A percentile compares a stretch with the other conserved stretches of the same genome.
Evolutionary conservation across 2,797 vertebrate species (phyloP).

Genomic region (Meriones psammophilus): DNA sequence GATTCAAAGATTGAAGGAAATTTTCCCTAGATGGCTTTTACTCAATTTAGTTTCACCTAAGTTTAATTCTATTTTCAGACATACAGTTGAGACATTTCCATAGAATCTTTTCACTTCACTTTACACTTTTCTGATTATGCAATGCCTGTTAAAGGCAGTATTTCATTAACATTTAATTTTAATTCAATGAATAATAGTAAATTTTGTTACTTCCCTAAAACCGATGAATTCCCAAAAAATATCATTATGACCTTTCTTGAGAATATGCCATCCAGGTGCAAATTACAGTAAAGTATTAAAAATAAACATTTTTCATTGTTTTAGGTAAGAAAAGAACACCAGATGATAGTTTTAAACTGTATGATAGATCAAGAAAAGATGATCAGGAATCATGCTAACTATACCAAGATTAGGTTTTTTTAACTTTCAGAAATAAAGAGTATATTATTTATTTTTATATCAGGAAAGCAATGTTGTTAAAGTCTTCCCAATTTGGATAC

Average conservation of each 20-base stretch:
- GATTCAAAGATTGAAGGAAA: background rate
- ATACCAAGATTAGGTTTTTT: background rate
- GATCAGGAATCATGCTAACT: background rate
- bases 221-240: slow-evolving; percentile 34
- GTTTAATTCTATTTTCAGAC: slow-evolving; percentile 67
- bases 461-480: slow-evolving; percentile 1
- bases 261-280: background rate
- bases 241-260: slow-evolving; percentile 18
- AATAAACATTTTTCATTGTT: slow-evolving; percentile 36
- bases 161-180: slow-evolving; percentile 72
- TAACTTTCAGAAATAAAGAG: background rate
- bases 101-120: slow-evolving; percentile 45
- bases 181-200: slow-evolving; percentile 73
- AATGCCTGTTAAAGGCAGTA: slow-evolving; percentile 64
- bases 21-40: slow-evolving; percentile 68
- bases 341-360: background rate
- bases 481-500: slow-evolving; percentile 3
- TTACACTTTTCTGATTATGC: slow-evolving; percentile 63
- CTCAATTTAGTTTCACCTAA: slow-evolving; percentile 55
- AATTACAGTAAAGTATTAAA: background rate
- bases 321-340: background rate
- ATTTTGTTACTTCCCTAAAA: slow-evolving; percentile 29
- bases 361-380: background rate
- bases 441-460: background rate
- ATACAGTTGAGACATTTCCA: slow-evolving; percentile 57